These are phyloP conservation scores for Gasterosteus nipponicus DNA, from an alignment of 2,113 vertebrate species.

Conservation along the genomic window DNA sequence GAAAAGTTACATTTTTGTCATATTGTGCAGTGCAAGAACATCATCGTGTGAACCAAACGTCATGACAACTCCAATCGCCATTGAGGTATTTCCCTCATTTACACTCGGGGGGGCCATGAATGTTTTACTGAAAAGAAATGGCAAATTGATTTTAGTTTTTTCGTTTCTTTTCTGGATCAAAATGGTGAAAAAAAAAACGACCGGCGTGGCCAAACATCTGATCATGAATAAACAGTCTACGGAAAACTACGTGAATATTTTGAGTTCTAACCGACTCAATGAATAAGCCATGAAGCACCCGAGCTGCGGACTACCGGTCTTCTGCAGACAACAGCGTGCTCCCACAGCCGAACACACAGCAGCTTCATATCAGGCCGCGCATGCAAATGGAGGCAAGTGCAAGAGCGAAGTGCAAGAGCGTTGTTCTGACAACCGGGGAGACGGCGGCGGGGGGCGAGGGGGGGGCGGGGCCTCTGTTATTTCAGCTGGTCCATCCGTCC, in stretches of 20 bases:
- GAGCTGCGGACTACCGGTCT: too few species aligned
- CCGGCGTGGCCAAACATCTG: too few species aligned
- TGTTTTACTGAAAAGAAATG: background rate
- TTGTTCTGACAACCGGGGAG: conserved; percentile 14
- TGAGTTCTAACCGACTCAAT: too few species aligned
- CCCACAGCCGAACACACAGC: conserved; percentile 3
- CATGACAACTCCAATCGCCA: background rate
- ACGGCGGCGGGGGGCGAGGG: conserved; percentile 3
- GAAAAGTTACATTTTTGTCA: background rate
- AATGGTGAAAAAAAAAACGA: background rate
- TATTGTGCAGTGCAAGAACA: background rate
- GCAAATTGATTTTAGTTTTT: background rate
- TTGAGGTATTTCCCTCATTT: background rate
- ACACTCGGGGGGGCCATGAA: background rate
- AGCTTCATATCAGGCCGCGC: conserved; percentile 6
- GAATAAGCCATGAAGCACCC: too few species aligned
- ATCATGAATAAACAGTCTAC: background rate
- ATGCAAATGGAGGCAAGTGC: conserved; percentile 21
- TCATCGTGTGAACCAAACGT: background rate
- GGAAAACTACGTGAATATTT: too few species aligned
- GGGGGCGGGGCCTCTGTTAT: background rate
- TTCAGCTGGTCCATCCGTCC: conserved; percentile 55
- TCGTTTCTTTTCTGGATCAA: too few species aligned
- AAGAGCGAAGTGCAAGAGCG: background rate
- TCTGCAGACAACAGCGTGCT: background rate